Evolutionary conservation across 2,888 invertebrate genomes (phyloP).

Genomic region (Nemotelus pantherinus): DNA sequence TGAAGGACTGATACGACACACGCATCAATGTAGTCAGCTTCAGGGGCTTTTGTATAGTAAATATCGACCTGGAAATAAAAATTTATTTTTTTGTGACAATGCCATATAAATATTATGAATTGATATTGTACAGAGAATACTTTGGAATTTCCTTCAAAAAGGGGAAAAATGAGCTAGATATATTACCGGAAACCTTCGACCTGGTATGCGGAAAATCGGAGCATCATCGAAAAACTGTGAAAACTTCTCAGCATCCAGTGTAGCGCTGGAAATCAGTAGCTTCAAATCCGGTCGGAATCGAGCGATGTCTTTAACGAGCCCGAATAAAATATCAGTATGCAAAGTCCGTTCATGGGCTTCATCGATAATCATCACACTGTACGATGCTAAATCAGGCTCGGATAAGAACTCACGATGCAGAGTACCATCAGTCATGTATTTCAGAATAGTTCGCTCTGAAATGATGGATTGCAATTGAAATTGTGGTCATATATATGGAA

Average conservation of each 20-base stretch:
- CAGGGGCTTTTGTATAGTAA: conserved; percentile 98
- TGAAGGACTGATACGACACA: conserved; percentile 97
- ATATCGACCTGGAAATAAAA: conserved; percentile 75
- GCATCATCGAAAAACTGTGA: conserved; percentile 98
- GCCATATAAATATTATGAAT: not conserved
- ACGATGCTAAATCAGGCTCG: conserved; percentile 94
- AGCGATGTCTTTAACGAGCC: conserved; percentile 95
- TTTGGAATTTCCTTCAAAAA: not conserved
- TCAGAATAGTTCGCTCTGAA: conserved; percentile 89
- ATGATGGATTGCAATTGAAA: not conserved
- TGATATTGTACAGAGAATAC: not conserved
- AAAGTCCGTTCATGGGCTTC: conserved; percentile 99
- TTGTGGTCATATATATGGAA: not conserved
- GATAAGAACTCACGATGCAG: conserved; percentile 95
- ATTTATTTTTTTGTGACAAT: not conserved
- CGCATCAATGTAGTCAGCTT: conserved; percentile 98
- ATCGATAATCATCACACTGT: conserved; percentile 99
- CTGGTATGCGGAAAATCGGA: conserved; percentile 96
- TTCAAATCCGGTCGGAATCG: conserved; percentile 94
- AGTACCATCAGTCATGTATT: conserved; percentile 99
- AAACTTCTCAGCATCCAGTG: conserved; percentile 97
- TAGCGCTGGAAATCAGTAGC: conserved; percentile 96
- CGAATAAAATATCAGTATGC: conserved; percentile 98
- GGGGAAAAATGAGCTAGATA: not conserved
- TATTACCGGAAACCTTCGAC: conserved; percentile 88